phyloP scores from a whole-genome alignment of 2,797 vertebrate genomes.

The Somateria mollissima region DNA sequence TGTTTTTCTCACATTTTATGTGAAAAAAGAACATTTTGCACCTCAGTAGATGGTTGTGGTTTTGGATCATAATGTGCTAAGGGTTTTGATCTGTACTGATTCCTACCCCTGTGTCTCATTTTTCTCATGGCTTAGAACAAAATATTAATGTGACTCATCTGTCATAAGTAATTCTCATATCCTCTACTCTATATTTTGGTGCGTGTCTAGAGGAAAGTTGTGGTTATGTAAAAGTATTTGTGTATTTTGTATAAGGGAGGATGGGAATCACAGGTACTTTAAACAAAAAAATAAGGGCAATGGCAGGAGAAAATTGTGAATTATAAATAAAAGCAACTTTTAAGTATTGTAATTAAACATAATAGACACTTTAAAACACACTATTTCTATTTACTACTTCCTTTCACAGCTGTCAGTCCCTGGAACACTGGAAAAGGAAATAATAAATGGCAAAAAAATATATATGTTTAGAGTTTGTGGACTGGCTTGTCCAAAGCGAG shows the following conservation, averaged over 20 bases:
- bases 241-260: background rate
- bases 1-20: conserved; percentile 47
- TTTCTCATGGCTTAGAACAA: conserved; percentile 54
- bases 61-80: conserved; percentile 39
- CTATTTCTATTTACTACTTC: background rate
- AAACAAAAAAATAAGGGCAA: background rate
- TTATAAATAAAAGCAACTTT: background rate
- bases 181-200: conserved; percentile 10
- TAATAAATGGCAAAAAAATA: background rate
- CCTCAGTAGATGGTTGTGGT: conserved; percentile 57
- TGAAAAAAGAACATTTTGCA: conserved; percentile 68
- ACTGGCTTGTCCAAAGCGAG: background rate
- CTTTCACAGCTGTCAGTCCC: background rate
- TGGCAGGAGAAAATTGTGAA: background rate
- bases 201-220: background rate
- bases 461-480: background rate
- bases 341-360: background rate
- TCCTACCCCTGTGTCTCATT: conserved; percentile 45
- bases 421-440: background rate
- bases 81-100: conserved; percentile 39
- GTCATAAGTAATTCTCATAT: conserved; percentile 61
- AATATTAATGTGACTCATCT: conserved; percentile 63
- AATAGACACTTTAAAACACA: background rate
- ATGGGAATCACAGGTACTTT: background rate
- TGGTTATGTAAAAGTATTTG: conserved; percentile 12